phyloP scores from a whole-genome alignment of 2,888 invertebrate genomes.

The Plebejus melissa region DNA sequence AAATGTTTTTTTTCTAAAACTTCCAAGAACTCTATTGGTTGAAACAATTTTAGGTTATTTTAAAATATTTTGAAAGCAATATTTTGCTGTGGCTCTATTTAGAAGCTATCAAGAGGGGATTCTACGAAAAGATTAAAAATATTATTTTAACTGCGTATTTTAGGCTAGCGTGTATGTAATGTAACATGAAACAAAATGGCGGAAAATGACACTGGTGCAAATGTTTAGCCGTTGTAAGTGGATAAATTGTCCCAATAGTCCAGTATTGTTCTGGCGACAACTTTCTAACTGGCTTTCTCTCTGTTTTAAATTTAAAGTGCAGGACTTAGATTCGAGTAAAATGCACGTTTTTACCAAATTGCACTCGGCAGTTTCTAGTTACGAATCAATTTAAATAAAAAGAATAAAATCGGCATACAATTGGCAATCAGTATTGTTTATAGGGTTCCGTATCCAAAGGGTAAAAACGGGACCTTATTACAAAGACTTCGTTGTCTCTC shows the following conservation, averaged over 20 bases:
- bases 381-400: not conserved
- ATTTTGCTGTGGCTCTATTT: not conserved
- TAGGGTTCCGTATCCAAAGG: too few relatives aligned
- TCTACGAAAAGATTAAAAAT: too few relatives aligned
- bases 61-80: too few relatives aligned
- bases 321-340: constrained; percentile 17
- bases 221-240: constrained; percentile 1
- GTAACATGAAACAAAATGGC: not conserved
- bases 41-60: not conserved
- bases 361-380: not conserved
- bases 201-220: not conserved
- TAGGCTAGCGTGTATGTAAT: too few relatives aligned
- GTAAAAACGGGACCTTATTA: too few relatives aligned
- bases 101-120: too few relatives aligned
- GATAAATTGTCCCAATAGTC: constrained; percentile 2
- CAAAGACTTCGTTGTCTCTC: too few relatives aligned
- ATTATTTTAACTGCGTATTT: too few relatives aligned
- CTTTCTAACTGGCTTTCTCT: constrained; percentile 27
- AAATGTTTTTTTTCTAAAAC: not conserved
- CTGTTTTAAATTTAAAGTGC: constrained; percentile 3
- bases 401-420: too few relatives aligned
- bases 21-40: not conserved
- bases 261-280: constrained; percentile 19
- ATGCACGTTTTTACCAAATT: not conserved
- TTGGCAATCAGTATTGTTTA: too few relatives aligned